phyloP scores from a whole-genome alignment of 2,113 vertebrate species.

The Epinephelus cyanopodus region DNA sequence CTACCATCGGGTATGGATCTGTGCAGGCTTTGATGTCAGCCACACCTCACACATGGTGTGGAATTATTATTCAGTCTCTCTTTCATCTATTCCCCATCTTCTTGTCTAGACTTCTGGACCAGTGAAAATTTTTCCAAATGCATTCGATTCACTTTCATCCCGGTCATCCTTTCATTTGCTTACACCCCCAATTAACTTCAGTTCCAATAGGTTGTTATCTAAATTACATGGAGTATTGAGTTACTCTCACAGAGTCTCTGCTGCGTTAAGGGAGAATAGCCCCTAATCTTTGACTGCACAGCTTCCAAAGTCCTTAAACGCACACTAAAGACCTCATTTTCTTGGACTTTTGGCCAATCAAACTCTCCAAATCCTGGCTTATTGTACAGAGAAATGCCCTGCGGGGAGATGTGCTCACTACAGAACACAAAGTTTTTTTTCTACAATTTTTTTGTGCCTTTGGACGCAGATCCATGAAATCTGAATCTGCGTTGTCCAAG shows the following conservation, averaged over 20 bases:
- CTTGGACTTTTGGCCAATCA: conserved; percentile 37
- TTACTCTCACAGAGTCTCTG: conserved; percentile 43
- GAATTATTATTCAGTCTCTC: conserved; percentile 32
- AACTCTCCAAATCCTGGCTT: conserved; percentile 23
- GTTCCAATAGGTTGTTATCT: conserved; percentile 35
- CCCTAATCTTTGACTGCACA: conserved; percentile 45
- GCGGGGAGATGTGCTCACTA: not conserved
- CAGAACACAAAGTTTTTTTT: conserved; percentile 24
- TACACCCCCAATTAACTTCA: conserved; percentile 43
- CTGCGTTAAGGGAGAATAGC: conserved; percentile 48
- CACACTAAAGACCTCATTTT: conserved; percentile 34
- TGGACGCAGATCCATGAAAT: conserved; percentile 28
- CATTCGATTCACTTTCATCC: conserved; percentile 53
- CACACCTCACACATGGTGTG: conserved; percentile 27
- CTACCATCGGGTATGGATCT: conserved; percentile 13
- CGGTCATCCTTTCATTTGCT: conserved; percentile 48
- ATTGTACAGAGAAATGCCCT: conserved; percentile 6
- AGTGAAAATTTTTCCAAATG: conserved; percentile 43
- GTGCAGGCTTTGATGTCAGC: conserved; percentile 58
- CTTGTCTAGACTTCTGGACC: conserved; percentile 51
- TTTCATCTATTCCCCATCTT: conserved; percentile 41
- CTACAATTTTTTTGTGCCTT: conserved; percentile 16
- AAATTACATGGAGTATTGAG: conserved; percentile 49
- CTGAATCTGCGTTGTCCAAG: conserved; percentile 3
- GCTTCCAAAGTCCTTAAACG: conserved; percentile 54